Evolutionary conservation across 2,797 vertebrate genomes (phyloP).

Genomic region (Pipistrellus pipistrellus): DNA sequence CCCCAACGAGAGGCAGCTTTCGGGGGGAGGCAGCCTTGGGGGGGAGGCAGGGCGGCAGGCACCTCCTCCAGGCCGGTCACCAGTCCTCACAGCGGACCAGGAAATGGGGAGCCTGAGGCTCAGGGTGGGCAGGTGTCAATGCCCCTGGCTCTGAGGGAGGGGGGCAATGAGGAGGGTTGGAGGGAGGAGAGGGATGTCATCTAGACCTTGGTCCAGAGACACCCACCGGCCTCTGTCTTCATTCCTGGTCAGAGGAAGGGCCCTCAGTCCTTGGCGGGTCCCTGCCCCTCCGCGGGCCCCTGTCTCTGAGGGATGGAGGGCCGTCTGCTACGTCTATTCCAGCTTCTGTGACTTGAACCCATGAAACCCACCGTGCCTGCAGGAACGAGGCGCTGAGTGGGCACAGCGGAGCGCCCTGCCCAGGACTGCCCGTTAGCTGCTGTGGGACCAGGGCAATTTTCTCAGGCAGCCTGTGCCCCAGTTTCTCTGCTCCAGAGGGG

Average conservation of each 20-base stretch:
- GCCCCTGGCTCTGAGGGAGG: not conserved
- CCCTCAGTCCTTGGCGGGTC: not conserved
- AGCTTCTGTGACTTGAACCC: not conserved
- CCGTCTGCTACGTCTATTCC: not conserved
- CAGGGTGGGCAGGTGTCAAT: not conserved
- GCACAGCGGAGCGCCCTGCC: not conserved
- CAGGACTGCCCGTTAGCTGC: not conserved
- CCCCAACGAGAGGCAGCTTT: not conserved
- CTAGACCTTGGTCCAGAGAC: not conserved
- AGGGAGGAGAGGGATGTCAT: not conserved
- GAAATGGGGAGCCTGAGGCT: not conserved
- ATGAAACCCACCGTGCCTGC: not conserved
- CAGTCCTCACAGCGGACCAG: not conserved
- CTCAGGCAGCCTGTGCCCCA: conserved; percentile 1
- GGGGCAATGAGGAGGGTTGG: too few species aligned
- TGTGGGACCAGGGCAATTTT: not conserved
- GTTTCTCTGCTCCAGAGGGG: not conserved
- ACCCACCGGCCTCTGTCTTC: rapidly evolving
- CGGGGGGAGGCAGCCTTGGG: too few species aligned
- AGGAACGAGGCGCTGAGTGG: not conserved
- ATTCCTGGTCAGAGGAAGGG: not conserved
- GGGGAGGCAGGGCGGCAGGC: not conserved
- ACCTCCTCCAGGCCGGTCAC: not conserved
- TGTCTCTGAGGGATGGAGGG: not conserved
- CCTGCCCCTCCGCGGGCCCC: rapidly evolving